These are phyloP conservation scores for Caretta caretta DNA, from an alignment of 2,113 vertebrate species.

Conservation along the genomic window DNA sequence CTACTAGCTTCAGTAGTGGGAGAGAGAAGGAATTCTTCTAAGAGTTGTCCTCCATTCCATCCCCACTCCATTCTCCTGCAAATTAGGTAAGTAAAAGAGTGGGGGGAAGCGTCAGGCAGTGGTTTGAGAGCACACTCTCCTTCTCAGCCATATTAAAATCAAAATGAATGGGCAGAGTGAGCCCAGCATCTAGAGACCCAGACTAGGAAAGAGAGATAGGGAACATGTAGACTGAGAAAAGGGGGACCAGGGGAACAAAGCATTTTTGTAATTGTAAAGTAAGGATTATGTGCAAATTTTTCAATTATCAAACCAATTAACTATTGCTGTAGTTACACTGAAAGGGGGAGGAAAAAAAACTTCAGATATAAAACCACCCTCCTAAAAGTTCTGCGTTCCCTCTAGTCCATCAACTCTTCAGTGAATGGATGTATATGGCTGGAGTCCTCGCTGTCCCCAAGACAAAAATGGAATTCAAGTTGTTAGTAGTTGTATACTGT, in stretches of 20 bases:
- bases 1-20: not conserved
- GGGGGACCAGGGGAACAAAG: not conserved
- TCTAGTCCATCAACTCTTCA: not conserved
- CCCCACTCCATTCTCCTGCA: not conserved
- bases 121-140: not conserved
- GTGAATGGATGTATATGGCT: not conserved
- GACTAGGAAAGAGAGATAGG: not conserved
- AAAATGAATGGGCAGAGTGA: not conserved
- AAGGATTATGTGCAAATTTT: not conserved
- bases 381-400: not conserved
- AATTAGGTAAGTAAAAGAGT: not conserved
- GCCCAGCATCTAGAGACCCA: not conserved
- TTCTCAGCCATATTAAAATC: not conserved
- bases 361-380: not conserved
- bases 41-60: rapidly evolving
- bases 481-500: not conserved
- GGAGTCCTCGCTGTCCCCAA: not conserved
- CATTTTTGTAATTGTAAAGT: not conserved
- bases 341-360: not conserved
- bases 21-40: not conserved
- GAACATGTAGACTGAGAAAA: not conserved
- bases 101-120: not conserved
- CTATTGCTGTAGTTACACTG: not conserved
- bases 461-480: slow-evolving; percentile 18
- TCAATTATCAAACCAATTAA: not conserved